Conservation (phyloP, 2,113 vertebrate genomes). For the Osmerus mordax region DNA sequence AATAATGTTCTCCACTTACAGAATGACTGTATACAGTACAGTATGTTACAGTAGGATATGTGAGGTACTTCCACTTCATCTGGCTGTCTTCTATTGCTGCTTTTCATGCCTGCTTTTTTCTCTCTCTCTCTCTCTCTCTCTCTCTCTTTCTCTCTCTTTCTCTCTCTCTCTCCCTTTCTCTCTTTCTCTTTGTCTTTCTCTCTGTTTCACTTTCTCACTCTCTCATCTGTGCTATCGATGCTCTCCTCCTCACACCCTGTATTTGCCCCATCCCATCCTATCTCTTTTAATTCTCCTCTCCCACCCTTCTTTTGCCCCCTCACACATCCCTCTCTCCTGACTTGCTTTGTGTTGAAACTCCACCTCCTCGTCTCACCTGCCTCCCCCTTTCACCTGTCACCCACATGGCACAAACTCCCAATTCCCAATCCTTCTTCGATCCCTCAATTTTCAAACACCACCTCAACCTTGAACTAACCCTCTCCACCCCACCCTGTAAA, state of each 20-base stretch:
- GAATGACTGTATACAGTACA: too few species aligned
- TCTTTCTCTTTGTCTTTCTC: constrained; percentile 23
- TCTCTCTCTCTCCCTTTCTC: constrained; percentile 11
- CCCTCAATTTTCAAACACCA: background rate
- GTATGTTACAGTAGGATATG: too few species aligned
- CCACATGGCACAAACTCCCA: background rate
- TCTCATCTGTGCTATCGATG: constrained; percentile 1
- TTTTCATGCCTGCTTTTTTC: background rate
- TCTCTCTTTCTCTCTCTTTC: constrained; percentile 12
- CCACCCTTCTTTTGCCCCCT: constrained; percentile 17
- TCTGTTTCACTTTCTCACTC: constrained; percentile 24
- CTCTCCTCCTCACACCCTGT: constrained; percentile 12
- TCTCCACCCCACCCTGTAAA: background rate
- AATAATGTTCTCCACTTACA: too few species aligned
- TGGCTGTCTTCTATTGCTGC: background rate
- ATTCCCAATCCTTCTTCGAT: constrained; percentile 10
- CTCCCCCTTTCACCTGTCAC: background rate
- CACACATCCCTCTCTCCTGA: constrained; percentile 17
- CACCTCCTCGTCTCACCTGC: background rate
- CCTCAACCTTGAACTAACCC: background rate
- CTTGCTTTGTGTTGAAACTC: background rate
- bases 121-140: constrained; percentile 18
- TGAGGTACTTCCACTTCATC: constrained; percentile 8
- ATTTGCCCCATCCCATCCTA: constrained; percentile 18
- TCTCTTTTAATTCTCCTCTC: constrained; percentile 9